Evolutionary conservation across 1,140 invertebrate genomes (phyloP).

Genomic region (Trachymyrmex cornetzi): DNA sequence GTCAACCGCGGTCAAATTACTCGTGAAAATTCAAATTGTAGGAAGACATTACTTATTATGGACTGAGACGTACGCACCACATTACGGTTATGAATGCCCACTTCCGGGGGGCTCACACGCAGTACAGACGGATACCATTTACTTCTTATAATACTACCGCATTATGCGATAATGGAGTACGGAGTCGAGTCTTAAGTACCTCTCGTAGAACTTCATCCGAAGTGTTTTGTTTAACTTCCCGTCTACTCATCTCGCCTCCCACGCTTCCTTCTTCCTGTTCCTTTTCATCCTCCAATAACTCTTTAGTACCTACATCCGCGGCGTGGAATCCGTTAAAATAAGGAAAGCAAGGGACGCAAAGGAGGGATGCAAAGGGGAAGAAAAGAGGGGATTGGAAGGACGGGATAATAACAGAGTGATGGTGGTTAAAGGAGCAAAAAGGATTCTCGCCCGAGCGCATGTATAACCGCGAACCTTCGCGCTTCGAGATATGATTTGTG

Average conservation of each 20-base stretch:
- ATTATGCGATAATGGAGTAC: constrained; percentile 82
- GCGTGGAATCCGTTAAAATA: constrained; percentile 37
- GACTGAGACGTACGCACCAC: constrained; percentile 63
- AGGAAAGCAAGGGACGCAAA: constrained; percentile 25
- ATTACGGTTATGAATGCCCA: constrained; percentile 80
- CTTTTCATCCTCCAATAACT: constrained; percentile 1
- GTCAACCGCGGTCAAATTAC: constrained; percentile 68
- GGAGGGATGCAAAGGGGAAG: neutral
- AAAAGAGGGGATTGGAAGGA: neutral
- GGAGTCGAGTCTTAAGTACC: constrained; percentile 77
- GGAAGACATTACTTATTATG: constrained; percentile 79
- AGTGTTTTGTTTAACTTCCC: constrained; percentile 54
- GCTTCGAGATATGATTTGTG: constrained; percentile 51
- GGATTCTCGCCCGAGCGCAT: constrained; percentile 6
- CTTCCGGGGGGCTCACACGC: constrained; percentile 76
- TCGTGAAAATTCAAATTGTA: constrained; percentile 77
- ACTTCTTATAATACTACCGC: constrained; percentile 82
- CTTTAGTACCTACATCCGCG: neutral
- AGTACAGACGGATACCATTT: constrained; percentile 80
- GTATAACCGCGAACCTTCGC: constrained; percentile 11
- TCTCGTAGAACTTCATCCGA: constrained; percentile 75
- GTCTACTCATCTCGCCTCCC: constrained; percentile 42
- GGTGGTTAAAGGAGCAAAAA: constrained; percentile 26
- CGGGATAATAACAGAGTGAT: constrained; percentile 48
- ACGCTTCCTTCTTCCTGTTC: constrained; percentile 7